Evolutionary conservation across 53 echinoderm and acorn worm genomes (phyloP), one percentile per base, ranked within the genome.

Genomic region (Paracentrotus lividus): DNA sequence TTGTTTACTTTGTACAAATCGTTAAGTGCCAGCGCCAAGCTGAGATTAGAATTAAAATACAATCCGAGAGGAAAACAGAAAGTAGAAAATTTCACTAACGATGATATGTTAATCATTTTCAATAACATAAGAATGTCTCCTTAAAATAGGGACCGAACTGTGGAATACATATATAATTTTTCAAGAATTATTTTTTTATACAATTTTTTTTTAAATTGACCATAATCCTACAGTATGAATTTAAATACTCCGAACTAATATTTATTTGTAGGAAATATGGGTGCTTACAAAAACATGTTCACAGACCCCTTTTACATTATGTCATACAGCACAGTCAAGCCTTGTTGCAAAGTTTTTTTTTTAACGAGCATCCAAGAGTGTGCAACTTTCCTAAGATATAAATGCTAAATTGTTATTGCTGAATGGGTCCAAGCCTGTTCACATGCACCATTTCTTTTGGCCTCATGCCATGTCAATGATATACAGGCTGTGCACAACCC

Each of bases 1-100:
- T 55, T 86, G 20, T 86, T 56, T 21, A 56, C 34, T 86, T 56
- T 86, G 86, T 86, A 86, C 86, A 86, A 86, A 3, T 56, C 34
- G 45, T 47, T 86, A 86, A 86, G 86, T 56, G 53, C 86, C 38
- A 56, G 54, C 38, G 86, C 86, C 86, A 56, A 86, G 56, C 86
- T 36, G 56, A 86, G 36, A 86, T 55, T 54, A 13, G 33, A 56
- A 54, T 55, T 34, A 14, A 86, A 86, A 9, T 32, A 81, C 26
- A 81, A 72, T n/a, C 72, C 20, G 72, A 72, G 72, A 72, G 81
- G 81, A 81, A 47, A 27, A 77, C 42, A 77, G 77, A 81, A 23
- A 47, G 81, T 45, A 27, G 81, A 81, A 81, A 81, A n/a, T 81
- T n/a, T 81, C 45, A 38, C 13, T 81, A 24, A n/a, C 26, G n/a